Evolutionary conservation across 1,140 invertebrate genomes (phyloP).

Genomic region (Nomia melanderi): DNA sequence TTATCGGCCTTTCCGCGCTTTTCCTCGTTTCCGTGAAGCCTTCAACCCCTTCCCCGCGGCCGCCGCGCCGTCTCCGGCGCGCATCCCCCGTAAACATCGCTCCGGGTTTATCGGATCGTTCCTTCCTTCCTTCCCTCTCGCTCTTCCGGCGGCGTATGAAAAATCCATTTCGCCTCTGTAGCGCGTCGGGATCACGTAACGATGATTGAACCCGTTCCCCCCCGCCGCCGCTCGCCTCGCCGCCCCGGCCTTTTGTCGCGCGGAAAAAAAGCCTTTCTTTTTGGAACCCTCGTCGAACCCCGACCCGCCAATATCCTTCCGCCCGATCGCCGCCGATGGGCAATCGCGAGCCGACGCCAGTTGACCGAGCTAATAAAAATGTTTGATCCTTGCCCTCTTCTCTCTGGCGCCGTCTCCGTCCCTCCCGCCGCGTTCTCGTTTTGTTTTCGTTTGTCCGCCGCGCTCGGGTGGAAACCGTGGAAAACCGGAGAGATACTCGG

Average conservation of each 20-base stretch:
- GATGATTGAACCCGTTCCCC: conserved; percentile 27
- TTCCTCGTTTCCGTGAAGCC: conserved; percentile 47
- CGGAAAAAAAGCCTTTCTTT: conserved; percentile 48
- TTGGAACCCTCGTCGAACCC: neutral
- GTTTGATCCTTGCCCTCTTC: neutral
- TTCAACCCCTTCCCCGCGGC: conserved; percentile 48
- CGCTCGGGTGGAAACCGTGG: neutral
- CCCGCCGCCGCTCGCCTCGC: neutral
- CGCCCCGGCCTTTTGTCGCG: neutral
- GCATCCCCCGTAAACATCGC: conserved; percentile 38
- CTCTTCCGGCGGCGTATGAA: neutral
- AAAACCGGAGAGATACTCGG: neutral
- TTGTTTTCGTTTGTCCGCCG: too few species aligned
- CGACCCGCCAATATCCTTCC: conserved; percentile 8
- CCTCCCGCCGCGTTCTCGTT: neutral
- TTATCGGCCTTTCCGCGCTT: conserved; percentile 60
- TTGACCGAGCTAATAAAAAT: conserved; percentile 33
- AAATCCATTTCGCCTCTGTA: conserved; percentile 48
- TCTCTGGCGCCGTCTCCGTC: too few species aligned
- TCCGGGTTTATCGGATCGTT: conserved; percentile 45
- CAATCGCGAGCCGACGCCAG: conserved; percentile 36
- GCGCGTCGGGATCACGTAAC: conserved; percentile 36
- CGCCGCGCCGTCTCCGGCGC: neutral
- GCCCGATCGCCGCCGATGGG: conserved; percentile 3
- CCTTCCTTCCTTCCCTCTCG: neutral